phyloP scores from a whole-genome alignment of 1,140 invertebrate genomes.

The Subanguina moxae region DNA sequence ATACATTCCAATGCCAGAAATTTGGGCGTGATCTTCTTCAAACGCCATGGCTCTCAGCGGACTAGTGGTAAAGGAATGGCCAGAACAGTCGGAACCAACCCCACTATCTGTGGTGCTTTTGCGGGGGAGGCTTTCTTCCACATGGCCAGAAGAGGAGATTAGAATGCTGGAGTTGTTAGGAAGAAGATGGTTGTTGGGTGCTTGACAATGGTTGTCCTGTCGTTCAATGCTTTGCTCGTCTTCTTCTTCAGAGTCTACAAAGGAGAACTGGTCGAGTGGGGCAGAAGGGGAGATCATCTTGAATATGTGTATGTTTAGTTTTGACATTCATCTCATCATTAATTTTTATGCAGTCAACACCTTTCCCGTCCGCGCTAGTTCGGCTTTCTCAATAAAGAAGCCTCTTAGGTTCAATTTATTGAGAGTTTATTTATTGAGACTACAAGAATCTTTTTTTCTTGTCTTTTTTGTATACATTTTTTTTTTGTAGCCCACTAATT shows the following conservation, averaged over 20 bases:
- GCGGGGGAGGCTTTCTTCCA: background rate
- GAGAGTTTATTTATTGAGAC: no score
- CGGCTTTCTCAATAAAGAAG: background rate
- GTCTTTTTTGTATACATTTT: no score
- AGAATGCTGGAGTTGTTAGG: no score
- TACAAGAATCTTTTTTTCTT: no score
- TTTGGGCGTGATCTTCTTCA: background rate
- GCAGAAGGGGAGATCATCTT: conserved; percentile 43
- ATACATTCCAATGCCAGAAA: background rate
- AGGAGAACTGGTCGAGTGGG: conserved; percentile 43
- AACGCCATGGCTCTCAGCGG: background rate
- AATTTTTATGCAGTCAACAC: no score
- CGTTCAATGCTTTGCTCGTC: background rate
- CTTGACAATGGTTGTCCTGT: background rate
- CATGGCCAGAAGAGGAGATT: background rate
- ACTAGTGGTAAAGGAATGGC: background rate
- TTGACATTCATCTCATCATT: background rate
- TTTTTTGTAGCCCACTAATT: no score
- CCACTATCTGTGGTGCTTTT: conserved; percentile 4
- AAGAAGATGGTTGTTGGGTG: no score
- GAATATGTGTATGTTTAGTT: background rate
- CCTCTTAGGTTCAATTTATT: no score
- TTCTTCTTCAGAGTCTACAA: conserved; percentile 40
- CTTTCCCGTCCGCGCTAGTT: background rate
- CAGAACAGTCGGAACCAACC: conserved; percentile 9